A percentile compares a stretch with the other conserved stretches of the same genome.
These are phyloP conservation scores for Plebejus argus DNA, from an alignment of 2,888 invertebrate species.

Conservation along the genomic window DNA sequence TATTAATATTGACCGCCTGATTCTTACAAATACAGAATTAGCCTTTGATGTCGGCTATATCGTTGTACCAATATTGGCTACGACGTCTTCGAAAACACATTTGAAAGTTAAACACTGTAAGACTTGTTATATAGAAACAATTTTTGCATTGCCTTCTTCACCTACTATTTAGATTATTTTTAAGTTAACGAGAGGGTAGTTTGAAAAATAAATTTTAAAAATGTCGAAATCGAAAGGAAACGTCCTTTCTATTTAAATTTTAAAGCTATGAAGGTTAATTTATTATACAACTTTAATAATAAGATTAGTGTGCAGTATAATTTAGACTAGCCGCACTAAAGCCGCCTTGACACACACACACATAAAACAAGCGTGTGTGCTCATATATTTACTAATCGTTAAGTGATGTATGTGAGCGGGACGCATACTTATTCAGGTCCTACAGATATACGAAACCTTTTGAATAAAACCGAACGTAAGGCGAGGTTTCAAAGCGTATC, in stretches of 20 bases:
- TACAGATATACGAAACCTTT: slow-evolving; percentile 54
- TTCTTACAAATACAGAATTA: slow-evolving; percentile 13
- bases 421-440: slow-evolving; percentile 58
- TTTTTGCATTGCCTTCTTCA: background rate
- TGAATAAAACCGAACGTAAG: background rate
- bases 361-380: slow-evolving; percentile 42
- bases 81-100: slow-evolving; percentile 34
- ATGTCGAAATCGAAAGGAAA: background rate
- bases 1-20: slow-evolving; percentile 28
- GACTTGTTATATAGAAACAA: background rate
- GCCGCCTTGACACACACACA: slow-evolving; percentile 50
- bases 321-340: slow-evolving; percentile 48
- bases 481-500: background rate
- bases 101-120: slow-evolving; percentile 29
- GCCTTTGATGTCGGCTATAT: slow-evolving; percentile 10
- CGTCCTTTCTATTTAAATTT: background rate
- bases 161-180: background rate
- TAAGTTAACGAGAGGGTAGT: background rate
- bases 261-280: background rate
- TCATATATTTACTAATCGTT: slow-evolving; percentile 51
- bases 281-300: background rate
- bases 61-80: slow-evolving; percentile 32
- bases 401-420: slow-evolving; percentile 49
- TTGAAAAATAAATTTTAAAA: background rate
- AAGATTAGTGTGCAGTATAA: slow-evolving; percentile 36